Conservation (phyloP, 2,888 invertebrate species). For the Pimpla rufipes region DNA sequence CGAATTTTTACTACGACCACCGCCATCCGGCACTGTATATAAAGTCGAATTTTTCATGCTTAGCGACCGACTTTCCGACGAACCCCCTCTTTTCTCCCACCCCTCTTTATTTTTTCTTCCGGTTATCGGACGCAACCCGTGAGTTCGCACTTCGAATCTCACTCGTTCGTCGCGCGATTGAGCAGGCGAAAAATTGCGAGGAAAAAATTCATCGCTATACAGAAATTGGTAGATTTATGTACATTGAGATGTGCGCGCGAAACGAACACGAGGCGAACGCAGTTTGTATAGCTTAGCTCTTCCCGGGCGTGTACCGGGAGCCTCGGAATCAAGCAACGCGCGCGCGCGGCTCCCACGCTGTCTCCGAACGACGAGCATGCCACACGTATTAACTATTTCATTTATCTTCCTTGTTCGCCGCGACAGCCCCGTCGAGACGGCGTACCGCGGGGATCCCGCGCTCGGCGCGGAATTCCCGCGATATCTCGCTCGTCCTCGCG, state of each 20-base stretch:
- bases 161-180: constrained; percentile 17
- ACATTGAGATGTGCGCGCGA: constrained; percentile 53
- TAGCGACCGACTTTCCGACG: constrained; percentile 25
- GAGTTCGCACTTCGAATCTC: background rate
- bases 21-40: constrained; percentile 62
- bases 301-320: constrained; percentile 54
- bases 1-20: constrained; percentile 51
- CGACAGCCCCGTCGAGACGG: background rate
- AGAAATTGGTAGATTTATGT: constrained; percentile 49
- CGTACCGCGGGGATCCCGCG: background rate
- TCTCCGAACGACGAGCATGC: constrained; percentile 40
- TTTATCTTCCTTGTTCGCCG: constrained; percentile 63
- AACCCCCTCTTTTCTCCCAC: constrained; percentile 41
- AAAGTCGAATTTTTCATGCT: constrained; percentile 52
- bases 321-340: constrained; percentile 27
- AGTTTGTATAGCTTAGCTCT: constrained; percentile 63
- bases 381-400: constrained; percentile 60
- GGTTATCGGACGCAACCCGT: constrained; percentile 3
- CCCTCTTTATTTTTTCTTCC: constrained; percentile 27
- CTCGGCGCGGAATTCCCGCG: background rate
- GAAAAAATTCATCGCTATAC: constrained; percentile 32
- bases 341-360: constrained; percentile 30
- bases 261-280: constrained; percentile 38
- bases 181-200: constrained; percentile 27
- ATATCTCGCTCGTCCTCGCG: background rate